Conservation (phyloP, 1,140 invertebrate genomes). For the Trichogramma pretiosum region DNA sequence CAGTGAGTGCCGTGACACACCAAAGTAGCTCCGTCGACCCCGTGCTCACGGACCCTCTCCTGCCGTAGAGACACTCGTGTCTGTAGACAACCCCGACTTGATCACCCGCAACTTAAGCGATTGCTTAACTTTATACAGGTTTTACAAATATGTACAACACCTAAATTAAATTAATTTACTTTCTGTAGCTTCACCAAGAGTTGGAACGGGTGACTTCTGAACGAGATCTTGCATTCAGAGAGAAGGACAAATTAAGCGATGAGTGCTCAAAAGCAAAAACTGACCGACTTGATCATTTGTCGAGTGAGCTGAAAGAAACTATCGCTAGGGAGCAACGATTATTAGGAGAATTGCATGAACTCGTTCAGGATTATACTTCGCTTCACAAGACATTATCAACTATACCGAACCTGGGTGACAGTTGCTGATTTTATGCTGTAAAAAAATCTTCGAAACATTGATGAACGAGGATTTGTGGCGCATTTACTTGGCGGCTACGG, state of each 20-base stretch:
- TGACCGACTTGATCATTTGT: conserved; percentile 69
- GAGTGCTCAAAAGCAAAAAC: no score
- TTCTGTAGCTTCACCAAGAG: conserved; percentile 60
- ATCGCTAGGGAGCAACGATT: conserved; percentile 85
- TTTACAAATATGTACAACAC: background rate
- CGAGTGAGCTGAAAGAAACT: conserved; percentile 78
- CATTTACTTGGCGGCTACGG: no score
- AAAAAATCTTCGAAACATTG: no score
- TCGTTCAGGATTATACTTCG: conserved; percentile 97
- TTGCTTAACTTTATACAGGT: conserved; percentile 7
- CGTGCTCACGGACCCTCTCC: no score
- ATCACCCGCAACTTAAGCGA: no score
- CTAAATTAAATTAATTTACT: conserved; percentile 8
- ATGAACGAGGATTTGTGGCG: no score
- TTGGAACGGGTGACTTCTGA: conserved; percentile 69
- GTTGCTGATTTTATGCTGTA: no score
- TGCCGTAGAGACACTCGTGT: no score
- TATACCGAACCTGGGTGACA: no score
- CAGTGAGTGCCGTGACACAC: no score
- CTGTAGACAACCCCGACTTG: no score
- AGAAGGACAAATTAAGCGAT: conserved; percentile 73
- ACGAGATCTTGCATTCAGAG: conserved; percentile 62
- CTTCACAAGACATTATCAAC: conserved; percentile 95
- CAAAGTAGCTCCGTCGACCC: no score
- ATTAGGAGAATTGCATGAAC: conserved; percentile 85